Percentiles rank a stretch among this genome's conserved stretches.
These are phyloP conservation scores for Chrysomela aeneicollis DNA, from an alignment of 2,888 invertebrate genomes.

Conservation along the genomic window DNA sequence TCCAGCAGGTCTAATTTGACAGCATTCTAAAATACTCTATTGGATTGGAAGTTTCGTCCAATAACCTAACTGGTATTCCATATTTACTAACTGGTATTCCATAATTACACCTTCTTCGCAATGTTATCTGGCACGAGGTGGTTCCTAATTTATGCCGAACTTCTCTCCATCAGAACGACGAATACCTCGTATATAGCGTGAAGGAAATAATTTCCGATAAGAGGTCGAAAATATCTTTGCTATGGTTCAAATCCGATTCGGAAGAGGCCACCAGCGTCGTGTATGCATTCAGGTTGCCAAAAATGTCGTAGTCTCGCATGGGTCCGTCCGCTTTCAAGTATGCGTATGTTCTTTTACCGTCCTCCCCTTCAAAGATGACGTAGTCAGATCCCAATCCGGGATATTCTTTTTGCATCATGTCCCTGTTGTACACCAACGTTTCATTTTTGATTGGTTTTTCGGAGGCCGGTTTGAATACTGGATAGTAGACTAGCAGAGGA, in stretches of 20 bases:
- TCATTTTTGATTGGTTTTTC: neutral
- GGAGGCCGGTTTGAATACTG: neutral
- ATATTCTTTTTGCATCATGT: conserved; percentile 38
- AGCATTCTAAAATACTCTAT: too few relatives aligned
- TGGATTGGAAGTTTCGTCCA: too few relatives aligned
- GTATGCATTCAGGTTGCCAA: neutral
- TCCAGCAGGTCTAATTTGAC: too few relatives aligned
- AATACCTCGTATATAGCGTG: conserved; percentile 60
- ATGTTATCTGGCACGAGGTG: too few relatives aligned
- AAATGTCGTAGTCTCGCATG: conserved; percentile 45
- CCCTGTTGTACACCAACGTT: conserved; percentile 29
- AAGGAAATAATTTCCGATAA: conserved; percentile 55
- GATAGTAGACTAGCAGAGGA: neutral
- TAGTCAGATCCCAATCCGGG: conserved; percentile 52
- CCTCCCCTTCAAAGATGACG: conserved; percentile 62
- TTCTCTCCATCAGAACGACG: neutral
- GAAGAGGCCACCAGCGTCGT: neutral
- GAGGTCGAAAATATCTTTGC: neutral
- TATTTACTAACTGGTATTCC: too few relatives aligned
- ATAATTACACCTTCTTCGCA: too few relatives aligned
- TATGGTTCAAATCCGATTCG: neutral
- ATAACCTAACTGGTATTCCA: too few relatives aligned
- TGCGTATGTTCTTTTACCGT: conserved; percentile 54
- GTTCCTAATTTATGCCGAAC: too few relatives aligned
- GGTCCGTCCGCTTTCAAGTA: conserved; percentile 35